Evolutionary conservation across 2,888 invertebrate species (phyloP).

Genomic region (Carabus problematicus): DNA sequence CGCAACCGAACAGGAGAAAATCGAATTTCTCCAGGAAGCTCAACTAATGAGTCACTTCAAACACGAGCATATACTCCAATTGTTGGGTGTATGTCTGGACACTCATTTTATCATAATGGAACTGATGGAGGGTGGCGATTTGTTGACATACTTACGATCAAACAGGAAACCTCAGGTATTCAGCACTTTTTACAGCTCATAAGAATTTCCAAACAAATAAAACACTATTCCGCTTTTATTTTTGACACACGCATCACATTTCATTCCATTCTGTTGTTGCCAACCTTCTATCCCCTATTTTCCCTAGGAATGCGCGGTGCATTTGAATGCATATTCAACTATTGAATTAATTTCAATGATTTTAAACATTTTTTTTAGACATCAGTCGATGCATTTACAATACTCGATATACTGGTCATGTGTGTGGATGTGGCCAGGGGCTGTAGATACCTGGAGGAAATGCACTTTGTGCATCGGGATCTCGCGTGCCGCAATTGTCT

Average conservation of each 20-base stretch:
- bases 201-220: too few species aligned
- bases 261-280: too few species aligned
- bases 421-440: slow-evolving; percentile 96
- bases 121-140: slow-evolving; percentile 96
- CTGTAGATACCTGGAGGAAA: slow-evolving; percentile 93
- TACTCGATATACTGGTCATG: slow-evolving; percentile 88
- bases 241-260: too few species aligned
- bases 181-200: slow-evolving; percentile 18
- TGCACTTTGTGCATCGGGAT: slow-evolving; percentile 97
- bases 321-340: neutral
- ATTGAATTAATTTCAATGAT: neutral
- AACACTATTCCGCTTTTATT: too few species aligned
- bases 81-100: slow-evolving; percentile 94
- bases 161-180: slow-evolving; percentile 78
- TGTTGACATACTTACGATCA: slow-evolving; percentile 86
- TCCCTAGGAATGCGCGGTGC: too few species aligned
- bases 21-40: slow-evolving; percentile 95
- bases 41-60: slow-evolving; percentile 97
- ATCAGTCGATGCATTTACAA: slow-evolving; percentile 70
- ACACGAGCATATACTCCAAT: slow-evolving; percentile 91
- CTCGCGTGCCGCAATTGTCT: slow-evolving; percentile 95
- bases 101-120: slow-evolving; percentile 94
- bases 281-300: too few species aligned
- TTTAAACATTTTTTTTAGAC: slow-evolving; percentile 59
- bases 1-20: slow-evolving; percentile 87